These are phyloP conservation scores for Paragorgia papillata DNA, from an alignment of 92 coral and sea anemone species.

Conservation along the genomic window DNA sequence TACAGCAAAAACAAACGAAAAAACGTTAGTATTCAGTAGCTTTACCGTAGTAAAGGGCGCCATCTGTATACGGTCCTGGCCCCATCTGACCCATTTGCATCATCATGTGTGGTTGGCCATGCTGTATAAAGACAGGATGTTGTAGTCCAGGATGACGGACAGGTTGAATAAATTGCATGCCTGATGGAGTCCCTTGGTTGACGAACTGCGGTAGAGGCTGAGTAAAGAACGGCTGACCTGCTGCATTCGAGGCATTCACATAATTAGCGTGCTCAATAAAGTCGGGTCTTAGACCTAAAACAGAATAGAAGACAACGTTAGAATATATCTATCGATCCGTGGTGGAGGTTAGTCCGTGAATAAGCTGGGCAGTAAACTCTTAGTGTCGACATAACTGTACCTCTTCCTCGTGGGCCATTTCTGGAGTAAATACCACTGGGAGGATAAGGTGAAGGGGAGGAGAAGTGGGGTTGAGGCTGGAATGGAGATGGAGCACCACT, in stretches of 20 bases:
- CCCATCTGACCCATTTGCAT: slow-evolving; percentile 9
- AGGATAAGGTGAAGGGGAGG: slow-evolving; percentile 13
- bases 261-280: neutral
- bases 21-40: neutral
- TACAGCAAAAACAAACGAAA: too few relatives aligned
- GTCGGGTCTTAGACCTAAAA: neutral
- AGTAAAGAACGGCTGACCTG: slow-evolving; percentile 42
- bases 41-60: slow-evolving; percentile 16
- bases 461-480: neutral
- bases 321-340: too few relatives aligned
- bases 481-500: slow-evolving; percentile 29
- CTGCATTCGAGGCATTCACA: slow-evolving; percentile 26
- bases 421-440: slow-evolving; percentile 7
- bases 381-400: too few relatives aligned
- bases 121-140: slow-evolving; percentile 27
- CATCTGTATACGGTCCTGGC: slow-evolving; percentile 12
- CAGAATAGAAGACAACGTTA: neutral
- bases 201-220: slow-evolving; percentile 6
- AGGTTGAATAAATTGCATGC: neutral
- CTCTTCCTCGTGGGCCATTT: slow-evolving; percentile 31
- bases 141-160: slow-evolving; percentile 28
- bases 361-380: too few relatives aligned
- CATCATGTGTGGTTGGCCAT: slow-evolving; percentile 12
- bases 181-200: slow-evolving; percentile 11
- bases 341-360: too few relatives aligned